Evolutionary conservation across 2,888 invertebrate species (phyloP).

Genomic region (Pheosia gnoma): DNA sequence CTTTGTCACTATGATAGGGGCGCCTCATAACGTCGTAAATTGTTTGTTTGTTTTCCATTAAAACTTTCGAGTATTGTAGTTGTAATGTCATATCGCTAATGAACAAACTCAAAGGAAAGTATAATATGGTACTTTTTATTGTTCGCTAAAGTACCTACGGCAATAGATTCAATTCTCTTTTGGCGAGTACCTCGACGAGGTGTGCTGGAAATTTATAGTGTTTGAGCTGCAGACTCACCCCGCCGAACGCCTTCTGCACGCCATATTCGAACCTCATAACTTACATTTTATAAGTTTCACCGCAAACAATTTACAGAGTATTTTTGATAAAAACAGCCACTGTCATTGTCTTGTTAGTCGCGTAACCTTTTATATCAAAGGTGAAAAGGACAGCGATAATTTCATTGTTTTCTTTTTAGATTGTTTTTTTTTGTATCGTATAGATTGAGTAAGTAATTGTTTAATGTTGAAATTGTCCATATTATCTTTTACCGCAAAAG

Average conservation of each 20-base stretch:
- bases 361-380: neutral
- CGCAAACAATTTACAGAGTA: slow-evolving; percentile 22
- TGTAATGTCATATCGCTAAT: neutral
- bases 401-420: neutral
- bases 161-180: slow-evolving; percentile 37
- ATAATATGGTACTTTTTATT: neutral
- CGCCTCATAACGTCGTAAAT: slow-evolving; percentile 43
- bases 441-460: too few relatives aligned
- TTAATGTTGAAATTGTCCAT: neutral
- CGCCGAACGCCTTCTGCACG: slow-evolving; percentile 39
- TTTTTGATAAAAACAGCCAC: slow-evolving; percentile 17
- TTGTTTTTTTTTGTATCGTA: neutral
- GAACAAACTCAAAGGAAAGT: too few relatives aligned
- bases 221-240: slow-evolving; percentile 44
- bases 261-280: slow-evolving; percentile 50
- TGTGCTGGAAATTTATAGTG: slow-evolving; percentile 58
- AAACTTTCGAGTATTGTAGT: slow-evolving; percentile 25
- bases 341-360: neutral
- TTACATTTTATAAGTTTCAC: slow-evolving; percentile 43
- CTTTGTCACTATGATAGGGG: slow-evolving; percentile 35
- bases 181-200: slow-evolving; percentile 39
- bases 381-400: neutral
- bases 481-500: neutral
- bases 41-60: slow-evolving; percentile 52
- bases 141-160: neutral